These are phyloP conservation scores for Orcinus orca DNA, from an alignment of 2,113 vertebrate genomes.

Conservation along the genomic window DNA sequence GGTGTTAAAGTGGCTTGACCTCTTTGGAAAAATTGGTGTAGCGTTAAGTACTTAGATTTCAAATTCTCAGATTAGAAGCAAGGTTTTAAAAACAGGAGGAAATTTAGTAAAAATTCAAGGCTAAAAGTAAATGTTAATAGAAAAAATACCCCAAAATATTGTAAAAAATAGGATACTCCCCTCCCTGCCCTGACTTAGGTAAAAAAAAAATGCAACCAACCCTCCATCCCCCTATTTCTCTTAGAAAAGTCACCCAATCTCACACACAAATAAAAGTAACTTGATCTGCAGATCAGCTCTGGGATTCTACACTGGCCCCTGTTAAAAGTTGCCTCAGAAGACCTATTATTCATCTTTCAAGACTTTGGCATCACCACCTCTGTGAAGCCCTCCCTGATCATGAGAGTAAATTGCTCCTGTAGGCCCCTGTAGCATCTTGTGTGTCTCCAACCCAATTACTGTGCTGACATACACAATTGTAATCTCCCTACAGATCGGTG, in stretches of 20 bases:
- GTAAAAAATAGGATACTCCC: background rate
- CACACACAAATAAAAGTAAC: background rate
- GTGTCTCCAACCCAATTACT: background rate
- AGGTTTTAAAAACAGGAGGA: slow-evolving; percentile 29
- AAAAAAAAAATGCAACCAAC: background rate
- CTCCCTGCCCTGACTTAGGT: background rate
- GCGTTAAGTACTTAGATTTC: slow-evolving; percentile 61
- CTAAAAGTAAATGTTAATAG: slow-evolving; percentile 19
- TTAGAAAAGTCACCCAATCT: slow-evolving; percentile 12
- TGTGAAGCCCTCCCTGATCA: background rate
- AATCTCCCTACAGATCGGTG: background rate
- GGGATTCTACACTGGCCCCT: background rate
- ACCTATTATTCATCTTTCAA: background rate
- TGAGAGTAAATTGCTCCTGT: background rate
- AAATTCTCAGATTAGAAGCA: slow-evolving; percentile 60
- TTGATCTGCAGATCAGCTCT: slow-evolving; percentile 8
- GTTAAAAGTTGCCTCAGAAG: background rate
- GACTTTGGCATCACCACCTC: background rate
- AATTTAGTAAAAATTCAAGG: slow-evolving; percentile 50
- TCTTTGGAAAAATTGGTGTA: slow-evolving; percentile 60
- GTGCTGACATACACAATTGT: no score
- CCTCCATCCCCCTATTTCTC: background rate
- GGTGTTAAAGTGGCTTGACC: slow-evolving; percentile 48
- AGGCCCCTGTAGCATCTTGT: background rate
- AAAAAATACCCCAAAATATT: background rate